Evolutionary conservation across 2,797 vertebrate genomes (phyloP).

Genomic region (Eurystomus glaucurus): DNA sequence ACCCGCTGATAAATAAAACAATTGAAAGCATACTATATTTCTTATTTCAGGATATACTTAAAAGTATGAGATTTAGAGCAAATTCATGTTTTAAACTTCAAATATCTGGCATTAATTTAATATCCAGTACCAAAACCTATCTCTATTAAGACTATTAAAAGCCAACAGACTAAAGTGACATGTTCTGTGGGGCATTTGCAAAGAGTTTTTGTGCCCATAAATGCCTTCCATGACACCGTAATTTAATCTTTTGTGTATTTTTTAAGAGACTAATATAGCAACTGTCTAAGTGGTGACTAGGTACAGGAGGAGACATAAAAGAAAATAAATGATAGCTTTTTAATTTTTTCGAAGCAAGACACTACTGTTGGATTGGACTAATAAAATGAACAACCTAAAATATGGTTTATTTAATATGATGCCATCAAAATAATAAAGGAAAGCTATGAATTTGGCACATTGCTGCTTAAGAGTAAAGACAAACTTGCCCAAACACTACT

Average conservation of each 20-base stretch:
- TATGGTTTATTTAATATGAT: not conserved
- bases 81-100: not conserved
- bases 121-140: not conserved
- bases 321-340: not conserved
- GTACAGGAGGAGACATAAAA: not conserved
- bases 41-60: not conserved
- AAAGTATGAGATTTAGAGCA: not conserved
- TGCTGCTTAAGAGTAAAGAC: not conserved
- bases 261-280: not conserved
- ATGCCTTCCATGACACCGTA: not conserved
- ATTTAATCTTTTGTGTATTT: not conserved
- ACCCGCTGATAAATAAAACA: not conserved
- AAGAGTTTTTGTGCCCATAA: not conserved
- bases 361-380: not conserved
- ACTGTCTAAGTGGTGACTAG: not conserved
- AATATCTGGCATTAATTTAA: not conserved
- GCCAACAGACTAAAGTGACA: not conserved
- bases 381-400: not conserved
- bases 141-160: not conserved
- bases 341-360: not conserved
- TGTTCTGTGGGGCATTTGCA: not conserved
- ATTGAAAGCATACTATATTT: not conserved
- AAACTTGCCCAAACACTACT: not conserved
- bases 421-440: not conserved
- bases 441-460: not conserved